These are phyloP conservation scores for Scaptodrosophila latifasciaeformis DNA, from an alignment of 2,888 invertebrate species.

Conservation along the genomic window DNA sequence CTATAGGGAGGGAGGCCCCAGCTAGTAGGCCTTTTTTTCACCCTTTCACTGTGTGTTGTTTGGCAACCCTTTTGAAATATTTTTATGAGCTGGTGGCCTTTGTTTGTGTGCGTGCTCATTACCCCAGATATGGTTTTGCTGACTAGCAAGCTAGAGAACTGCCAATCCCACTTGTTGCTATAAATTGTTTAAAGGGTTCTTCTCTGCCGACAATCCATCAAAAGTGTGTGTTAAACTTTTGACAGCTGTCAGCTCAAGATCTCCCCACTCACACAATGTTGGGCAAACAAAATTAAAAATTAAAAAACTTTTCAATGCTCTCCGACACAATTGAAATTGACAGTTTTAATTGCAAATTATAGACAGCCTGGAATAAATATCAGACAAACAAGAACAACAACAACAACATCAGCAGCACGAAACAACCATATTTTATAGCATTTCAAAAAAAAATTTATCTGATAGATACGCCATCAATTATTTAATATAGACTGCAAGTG, in stretches of 20 bases:
- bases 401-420: too few relatives aligned
- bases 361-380: too few relatives aligned
- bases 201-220: conserved; percentile 2
- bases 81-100: neutral
- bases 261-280: conserved; percentile 12
- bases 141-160: conserved; percentile 15
- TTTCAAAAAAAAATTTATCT: conserved; percentile 29
- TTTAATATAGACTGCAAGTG: conserved; percentile 42
- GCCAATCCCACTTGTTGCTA: conserved; percentile 44
- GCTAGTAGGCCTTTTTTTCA: neutral
- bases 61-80: conserved; percentile 3
- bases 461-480: conserved; percentile 45
- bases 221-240: conserved; percentile 6
- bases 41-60: neutral
- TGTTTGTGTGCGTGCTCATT: conserved; percentile 42
- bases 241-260: conserved; percentile 18
- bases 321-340: conserved; percentile 39
- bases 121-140: conserved; percentile 47
- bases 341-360: conserved; percentile 23
- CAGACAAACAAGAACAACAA: too few relatives aligned
- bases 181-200: conserved; percentile 1
- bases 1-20: too few relatives aligned
- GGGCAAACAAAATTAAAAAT: conserved; percentile 1
- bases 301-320: too few relatives aligned
- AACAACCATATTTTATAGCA: too few relatives aligned